Evolutionary conservation across 2,797 vertebrate genomes (phyloP).

Genomic region (Acomys russatus): DNA sequence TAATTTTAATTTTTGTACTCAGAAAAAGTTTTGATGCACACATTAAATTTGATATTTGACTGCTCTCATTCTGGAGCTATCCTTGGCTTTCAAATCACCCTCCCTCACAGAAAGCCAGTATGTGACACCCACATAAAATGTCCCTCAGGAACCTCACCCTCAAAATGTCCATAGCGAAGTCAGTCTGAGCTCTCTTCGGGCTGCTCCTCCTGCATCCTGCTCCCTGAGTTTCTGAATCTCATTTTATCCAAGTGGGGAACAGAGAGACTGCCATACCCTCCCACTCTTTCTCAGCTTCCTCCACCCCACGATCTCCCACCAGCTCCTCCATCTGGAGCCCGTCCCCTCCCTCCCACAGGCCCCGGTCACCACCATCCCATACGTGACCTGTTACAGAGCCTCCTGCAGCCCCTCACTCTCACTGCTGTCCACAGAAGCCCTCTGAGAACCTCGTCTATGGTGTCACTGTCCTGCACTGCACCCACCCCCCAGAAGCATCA

Average conservation of each 20-base stretch:
- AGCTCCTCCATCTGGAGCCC: neutral
- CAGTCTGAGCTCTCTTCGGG: neutral
- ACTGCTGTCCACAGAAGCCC: neutral
- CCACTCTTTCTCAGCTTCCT: neutral
- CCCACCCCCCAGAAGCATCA: neutral
- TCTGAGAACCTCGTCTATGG: neutral
- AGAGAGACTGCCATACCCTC: no score
- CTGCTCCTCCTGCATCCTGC: neutral
- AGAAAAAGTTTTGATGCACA: neutral
- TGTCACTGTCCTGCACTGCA: neutral
- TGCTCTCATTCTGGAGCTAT: neutral
- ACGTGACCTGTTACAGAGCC: neutral
- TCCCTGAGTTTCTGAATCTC: neutral
- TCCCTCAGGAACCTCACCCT: neutral
- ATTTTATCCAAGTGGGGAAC: neutral
- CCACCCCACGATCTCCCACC: neutral
- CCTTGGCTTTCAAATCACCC: neutral
- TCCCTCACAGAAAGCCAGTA: neutral
- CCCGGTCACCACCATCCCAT: neutral
- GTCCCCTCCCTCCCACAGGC: neutral
- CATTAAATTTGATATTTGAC: neutral
- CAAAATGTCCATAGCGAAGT: neutral
- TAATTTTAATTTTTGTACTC: neutral
- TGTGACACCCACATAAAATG: neutral
- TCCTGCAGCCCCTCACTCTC: neutral